Percentiles rank a stretch among this genome's conserved stretches.
These are phyloP conservation scores for Cheilosia variabilis DNA, from an alignment of 2,888 invertebrate genomes.

Conservation along the genomic window DNA sequence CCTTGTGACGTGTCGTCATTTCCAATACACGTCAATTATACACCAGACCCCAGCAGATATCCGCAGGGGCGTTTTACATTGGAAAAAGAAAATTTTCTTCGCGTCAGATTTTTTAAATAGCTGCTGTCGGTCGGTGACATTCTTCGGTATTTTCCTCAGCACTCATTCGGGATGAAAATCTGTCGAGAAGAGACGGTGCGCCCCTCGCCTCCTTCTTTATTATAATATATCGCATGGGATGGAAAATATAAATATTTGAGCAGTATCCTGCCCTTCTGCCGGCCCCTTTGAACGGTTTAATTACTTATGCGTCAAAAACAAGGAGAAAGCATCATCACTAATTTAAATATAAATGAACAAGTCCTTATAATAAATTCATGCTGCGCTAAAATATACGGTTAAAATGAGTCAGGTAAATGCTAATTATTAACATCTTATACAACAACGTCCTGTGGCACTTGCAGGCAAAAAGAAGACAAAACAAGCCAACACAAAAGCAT, in stretches of 20 bases:
- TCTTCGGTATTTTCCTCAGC: background rate
- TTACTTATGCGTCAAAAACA: constrained; percentile 47
- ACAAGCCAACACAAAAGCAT: constrained; percentile 6
- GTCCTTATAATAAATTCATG: constrained; percentile 57
- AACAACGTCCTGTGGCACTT: constrained; percentile 46
- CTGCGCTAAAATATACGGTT: constrained; percentile 60
- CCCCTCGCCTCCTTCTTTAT: background rate
- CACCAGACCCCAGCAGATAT: constrained; percentile 16
- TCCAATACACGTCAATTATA: constrained; percentile 60
- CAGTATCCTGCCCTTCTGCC: constrained; percentile 2
- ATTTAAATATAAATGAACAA: constrained; percentile 73
- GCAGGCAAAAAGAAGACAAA: background rate
- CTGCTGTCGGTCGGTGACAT: constrained; percentile 16
- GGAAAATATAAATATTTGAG: background rate
- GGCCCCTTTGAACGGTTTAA: constrained; percentile 38
- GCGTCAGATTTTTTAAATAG: constrained; percentile 39
- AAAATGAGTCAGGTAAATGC: constrained; percentile 70
- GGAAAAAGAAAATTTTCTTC: constrained; percentile 37
- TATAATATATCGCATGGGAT: background rate
- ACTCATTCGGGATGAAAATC: constrained; percentile 26
- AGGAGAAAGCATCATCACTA: constrained; percentile 23
- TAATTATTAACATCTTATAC: constrained; percentile 61
- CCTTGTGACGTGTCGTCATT: constrained; percentile 28
- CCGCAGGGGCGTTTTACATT: constrained; percentile 25
- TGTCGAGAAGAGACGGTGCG: constrained; percentile 5